These are phyloP conservation scores for Cottus gobio DNA, from an alignment of 2,113 vertebrate species.

Conservation along the genomic window DNA sequence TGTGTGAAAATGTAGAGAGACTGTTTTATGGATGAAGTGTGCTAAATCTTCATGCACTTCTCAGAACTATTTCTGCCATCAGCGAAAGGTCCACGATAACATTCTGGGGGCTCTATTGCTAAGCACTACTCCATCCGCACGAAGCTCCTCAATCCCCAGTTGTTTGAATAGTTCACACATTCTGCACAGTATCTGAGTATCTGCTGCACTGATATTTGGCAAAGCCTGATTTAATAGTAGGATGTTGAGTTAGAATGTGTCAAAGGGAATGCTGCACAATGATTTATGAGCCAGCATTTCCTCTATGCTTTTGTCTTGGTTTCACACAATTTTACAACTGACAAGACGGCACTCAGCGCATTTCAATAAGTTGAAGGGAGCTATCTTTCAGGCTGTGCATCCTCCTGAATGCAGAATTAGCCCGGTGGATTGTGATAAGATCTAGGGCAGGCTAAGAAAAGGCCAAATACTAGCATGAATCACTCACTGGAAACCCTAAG, in stretches of 20 bases:
- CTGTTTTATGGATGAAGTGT: conserved; percentile 43
- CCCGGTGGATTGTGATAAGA: conserved; percentile 81
- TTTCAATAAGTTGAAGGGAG: conserved; percentile 82
- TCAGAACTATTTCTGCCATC: conserved; percentile 46
- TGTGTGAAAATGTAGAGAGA: conserved; percentile 27
- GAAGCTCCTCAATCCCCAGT: conserved; percentile 60
- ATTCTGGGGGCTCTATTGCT: conserved; percentile 55
- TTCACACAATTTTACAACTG: conserved; percentile 82
- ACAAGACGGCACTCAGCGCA: conserved; percentile 77
- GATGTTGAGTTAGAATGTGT: conserved; percentile 73
- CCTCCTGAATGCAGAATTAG: conserved; percentile 81
- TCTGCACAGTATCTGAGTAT: conserved; percentile 60
- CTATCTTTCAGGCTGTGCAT: conserved; percentile 76
- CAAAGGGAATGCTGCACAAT: conserved; percentile 73
- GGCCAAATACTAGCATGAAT: conserved; percentile 83
- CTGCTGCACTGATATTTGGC: conserved; percentile 65
- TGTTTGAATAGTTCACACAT: conserved; percentile 71
- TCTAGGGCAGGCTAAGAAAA: conserved; percentile 80
- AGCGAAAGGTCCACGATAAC: conserved; percentile 59
- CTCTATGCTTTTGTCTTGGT: conserved; percentile 76
- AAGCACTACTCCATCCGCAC: conserved; percentile 52
- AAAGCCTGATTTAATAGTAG: conserved; percentile 73
- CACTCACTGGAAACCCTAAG: conserved; percentile 72
- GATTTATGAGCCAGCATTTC: conserved; percentile 80
- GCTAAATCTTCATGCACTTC: conserved; percentile 39